Conservation (phyloP, 2,113 vertebrate species). For the Pteronura brasiliensis region DNA sequence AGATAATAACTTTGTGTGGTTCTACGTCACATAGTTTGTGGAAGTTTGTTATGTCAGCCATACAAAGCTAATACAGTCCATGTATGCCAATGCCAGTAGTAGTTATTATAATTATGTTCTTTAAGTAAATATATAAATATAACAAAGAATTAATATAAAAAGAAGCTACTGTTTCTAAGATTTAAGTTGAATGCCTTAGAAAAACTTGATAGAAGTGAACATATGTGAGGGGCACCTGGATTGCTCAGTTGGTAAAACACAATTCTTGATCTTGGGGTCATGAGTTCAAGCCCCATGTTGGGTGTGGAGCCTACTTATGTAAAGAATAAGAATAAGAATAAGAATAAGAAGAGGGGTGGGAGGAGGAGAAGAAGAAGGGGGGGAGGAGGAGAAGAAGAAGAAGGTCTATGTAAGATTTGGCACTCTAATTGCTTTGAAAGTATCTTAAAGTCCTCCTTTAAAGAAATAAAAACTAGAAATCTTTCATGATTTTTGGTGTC, state of each 20-base stretch:
- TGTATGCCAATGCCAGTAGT: not conserved
- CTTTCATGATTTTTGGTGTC: not conserved
- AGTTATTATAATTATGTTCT: not conserved
- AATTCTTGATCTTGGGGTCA: not conserved
- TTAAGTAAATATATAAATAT: not conserved
- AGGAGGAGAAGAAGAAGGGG: rapidly evolving
- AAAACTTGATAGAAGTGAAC: not conserved
- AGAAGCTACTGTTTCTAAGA: not conserved
- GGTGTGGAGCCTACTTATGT: not conserved
- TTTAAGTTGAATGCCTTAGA: not conserved
- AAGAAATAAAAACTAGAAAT: not conserved
- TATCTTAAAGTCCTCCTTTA: not conserved
- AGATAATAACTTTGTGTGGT: not conserved
- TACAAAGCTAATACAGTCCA: not conserved
- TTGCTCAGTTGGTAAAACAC: not conserved
- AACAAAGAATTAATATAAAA: not conserved
- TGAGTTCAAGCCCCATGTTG: not conserved
- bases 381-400: rapidly evolving
- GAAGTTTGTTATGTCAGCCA: not conserved
- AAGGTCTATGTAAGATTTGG: not conserved
- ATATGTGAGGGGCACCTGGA: not conserved
- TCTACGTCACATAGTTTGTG: not conserved
- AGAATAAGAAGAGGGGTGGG: too few species aligned
- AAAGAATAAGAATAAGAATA: not conserved
- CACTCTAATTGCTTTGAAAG: not conserved